A percentile compares a stretch with the other conserved stretches of the same genome.
Conservation (phyloP, 2,797 vertebrate genomes). For the Sparus aurata region DNA sequence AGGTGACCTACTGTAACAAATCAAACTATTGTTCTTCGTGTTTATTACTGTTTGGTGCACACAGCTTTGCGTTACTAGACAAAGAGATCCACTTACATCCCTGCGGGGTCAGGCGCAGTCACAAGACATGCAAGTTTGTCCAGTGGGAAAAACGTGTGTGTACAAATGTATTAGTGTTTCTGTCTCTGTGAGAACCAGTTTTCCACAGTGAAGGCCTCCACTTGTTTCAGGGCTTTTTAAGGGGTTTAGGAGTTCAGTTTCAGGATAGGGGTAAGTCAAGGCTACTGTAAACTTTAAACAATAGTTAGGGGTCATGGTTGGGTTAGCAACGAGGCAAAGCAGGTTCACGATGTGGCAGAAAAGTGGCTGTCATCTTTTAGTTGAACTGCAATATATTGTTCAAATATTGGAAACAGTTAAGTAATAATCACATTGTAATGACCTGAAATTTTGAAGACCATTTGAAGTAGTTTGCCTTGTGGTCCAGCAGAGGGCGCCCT, state of each 20-base stretch:
- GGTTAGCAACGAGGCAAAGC: no score
- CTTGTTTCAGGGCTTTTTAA: neutral
- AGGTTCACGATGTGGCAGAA: no score
- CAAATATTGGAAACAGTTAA: no score
- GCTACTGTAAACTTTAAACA: no score
- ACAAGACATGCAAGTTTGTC: constrained; percentile 15
- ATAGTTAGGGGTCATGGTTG: no score
- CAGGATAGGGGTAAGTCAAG: no score
- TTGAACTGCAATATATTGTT: no score
- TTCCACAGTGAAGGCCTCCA: neutral
- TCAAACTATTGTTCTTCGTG: constrained; percentile 21
- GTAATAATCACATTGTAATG: no score
- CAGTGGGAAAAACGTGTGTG: neutral
- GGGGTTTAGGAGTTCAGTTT: no score
- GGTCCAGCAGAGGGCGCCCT: constrained; percentile 12
- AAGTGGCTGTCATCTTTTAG: no score
- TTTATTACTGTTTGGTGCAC: constrained; percentile 18
- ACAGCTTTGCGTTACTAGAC: constrained; percentile 4
- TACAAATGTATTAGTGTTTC: neutral
- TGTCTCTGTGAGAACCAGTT: constrained; percentile 15
- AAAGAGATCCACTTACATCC: constrained; percentile 8
- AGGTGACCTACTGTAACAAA: constrained; percentile 1
- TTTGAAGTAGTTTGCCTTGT: neutral
- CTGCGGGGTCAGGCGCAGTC: constrained; percentile 42
- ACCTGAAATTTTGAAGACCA: neutral